A percentile compares a stretch with the other conserved stretches of the same genome.
These are phyloP conservation scores for Typhlichthys subterraneus DNA, from an alignment of 2,797 vertebrate species.

Conservation along the genomic window DNA sequence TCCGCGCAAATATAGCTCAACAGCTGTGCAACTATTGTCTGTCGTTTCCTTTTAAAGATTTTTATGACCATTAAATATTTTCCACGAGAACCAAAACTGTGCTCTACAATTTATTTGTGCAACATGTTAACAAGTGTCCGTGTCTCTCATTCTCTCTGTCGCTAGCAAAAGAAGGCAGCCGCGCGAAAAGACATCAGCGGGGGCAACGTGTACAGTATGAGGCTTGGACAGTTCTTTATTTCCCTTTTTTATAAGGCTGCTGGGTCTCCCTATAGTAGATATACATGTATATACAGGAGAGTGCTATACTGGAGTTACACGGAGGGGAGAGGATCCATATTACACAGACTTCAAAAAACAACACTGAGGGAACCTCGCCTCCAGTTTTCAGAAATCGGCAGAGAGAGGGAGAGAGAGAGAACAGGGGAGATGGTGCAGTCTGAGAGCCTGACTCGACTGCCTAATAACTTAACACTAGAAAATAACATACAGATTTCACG, in stretches of 20 bases:
- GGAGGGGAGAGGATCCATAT: constrained; percentile 77
- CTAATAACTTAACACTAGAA: constrained; percentile 83
- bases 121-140: background rate
- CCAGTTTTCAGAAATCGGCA: constrained; percentile 73
- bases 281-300: constrained; percentile 81
- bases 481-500: constrained; percentile 81
- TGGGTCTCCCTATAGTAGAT: constrained; percentile 80
- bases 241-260: constrained; percentile 82
- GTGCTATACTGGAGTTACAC: constrained; percentile 82
- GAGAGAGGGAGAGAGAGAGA: constrained; percentile 33
- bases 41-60: background rate
- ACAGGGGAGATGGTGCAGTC: constrained; percentile 69
- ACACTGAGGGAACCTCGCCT: constrained; percentile 79
- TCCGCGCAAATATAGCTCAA: background rate
- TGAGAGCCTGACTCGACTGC: constrained; percentile 65
- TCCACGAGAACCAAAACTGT: no score
- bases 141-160: background rate
- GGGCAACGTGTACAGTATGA: constrained; percentile 51
- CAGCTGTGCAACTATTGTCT: background rate
- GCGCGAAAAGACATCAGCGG: constrained; percentile 31
- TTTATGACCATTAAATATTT: constrained; percentile 3
- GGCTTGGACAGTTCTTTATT: constrained; percentile 84
- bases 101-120: no score
- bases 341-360: constrained; percentile 84
- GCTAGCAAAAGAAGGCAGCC: background rate